phyloP scores from a whole-genome alignment of 53 echinoderm and acorn worm species.

The Echinometra lucunter region DNA sequence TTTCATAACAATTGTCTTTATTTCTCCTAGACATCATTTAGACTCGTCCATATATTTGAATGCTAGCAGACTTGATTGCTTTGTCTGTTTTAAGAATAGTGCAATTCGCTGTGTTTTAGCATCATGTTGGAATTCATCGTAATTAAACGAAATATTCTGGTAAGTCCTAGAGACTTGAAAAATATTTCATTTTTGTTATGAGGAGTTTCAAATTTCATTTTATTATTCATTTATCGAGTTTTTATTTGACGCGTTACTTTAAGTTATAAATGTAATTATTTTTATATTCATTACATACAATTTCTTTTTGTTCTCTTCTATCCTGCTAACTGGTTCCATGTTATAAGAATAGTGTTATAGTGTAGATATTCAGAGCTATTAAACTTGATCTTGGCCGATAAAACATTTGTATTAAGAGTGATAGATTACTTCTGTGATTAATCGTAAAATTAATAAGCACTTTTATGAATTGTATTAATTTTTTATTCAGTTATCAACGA shows the following conservation, averaged over 20 bases:
- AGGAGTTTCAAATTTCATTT: no score
- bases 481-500: no score
- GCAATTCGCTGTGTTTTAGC: neutral
- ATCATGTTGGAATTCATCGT: slow-evolving; percentile 2
- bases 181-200: neutral
- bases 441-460: no score
- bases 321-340: no score
- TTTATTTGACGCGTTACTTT: neutral
- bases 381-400: no score
- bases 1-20: neutral
- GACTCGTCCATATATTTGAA: neutral
- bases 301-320: no score
- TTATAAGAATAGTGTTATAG: no score
- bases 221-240: neutral
- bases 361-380: no score
- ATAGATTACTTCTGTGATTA: no score
- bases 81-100: neutral
- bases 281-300: no score
- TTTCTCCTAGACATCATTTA: neutral
- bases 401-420: no score
- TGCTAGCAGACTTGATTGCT: neutral
- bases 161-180: neutral
- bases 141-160: neutral
- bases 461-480: no score
- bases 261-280: neutral